Percentiles rank a stretch among this genome's conserved stretches.
Evolutionary conservation across 2,797 vertebrate genomes (phyloP).

Genomic region (Balearica regulorum): DNA sequence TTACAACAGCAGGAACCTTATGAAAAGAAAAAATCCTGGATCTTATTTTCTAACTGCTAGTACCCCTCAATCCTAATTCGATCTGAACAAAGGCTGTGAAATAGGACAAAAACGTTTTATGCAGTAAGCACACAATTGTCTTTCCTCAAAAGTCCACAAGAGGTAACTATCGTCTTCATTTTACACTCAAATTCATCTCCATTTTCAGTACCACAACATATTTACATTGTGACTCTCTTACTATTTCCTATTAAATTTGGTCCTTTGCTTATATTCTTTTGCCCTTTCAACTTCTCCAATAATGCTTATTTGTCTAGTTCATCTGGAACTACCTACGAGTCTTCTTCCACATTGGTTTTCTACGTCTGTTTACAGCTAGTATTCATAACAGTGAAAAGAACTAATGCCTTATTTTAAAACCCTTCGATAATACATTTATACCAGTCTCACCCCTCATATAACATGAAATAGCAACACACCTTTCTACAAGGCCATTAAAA

Average conservation of each 20-base stretch:
- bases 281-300: background rate
- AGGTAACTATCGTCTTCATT: background rate
- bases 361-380: background rate
- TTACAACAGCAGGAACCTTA: background rate
- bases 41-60: background rate
- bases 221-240: background rate
- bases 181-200: background rate
- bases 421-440: rapidly evolving
- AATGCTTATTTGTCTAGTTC: background rate
- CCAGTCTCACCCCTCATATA: background rate
- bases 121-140: background rate
- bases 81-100: background rate
- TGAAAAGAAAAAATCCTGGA: background rate
- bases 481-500: background rate
- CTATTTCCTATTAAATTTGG: background rate
- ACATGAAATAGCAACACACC: background rate
- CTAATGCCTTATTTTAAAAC: background rate
- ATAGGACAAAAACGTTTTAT: background rate
- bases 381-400: background rate
- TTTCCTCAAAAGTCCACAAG: background rate
- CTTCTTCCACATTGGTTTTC: background rate
- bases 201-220: background rate
- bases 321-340: background rate
- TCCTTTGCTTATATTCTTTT: background rate
- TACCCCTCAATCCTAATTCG: background rate